These are phyloP conservation scores for Muscina levida DNA, from an alignment of 2,888 invertebrate genomes.

Conservation along the genomic window DNA sequence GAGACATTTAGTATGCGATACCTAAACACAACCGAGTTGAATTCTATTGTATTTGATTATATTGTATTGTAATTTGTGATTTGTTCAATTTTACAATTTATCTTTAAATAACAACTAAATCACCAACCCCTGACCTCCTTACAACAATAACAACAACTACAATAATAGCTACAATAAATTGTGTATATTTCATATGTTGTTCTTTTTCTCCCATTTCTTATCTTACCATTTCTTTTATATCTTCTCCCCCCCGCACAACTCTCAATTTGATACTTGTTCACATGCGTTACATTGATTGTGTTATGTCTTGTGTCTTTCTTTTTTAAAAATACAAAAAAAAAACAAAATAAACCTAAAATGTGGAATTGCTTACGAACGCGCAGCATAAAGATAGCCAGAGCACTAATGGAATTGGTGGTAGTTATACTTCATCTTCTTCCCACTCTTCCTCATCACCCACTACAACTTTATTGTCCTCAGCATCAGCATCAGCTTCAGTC, in stretches of 20 bases:
- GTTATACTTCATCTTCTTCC: constrained; percentile 57
- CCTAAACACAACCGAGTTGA: not conserved
- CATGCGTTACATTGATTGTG: not conserved
- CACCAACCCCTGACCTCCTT: too few relatives aligned
- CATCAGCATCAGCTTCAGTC: constrained; percentile 24
- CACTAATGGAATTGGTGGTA: constrained; percentile 62
- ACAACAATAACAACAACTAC: constrained; percentile 12
- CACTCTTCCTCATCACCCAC: not conserved
- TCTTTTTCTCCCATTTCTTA: not conserved
- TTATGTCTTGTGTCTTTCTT: not conserved
- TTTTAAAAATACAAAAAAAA: constrained; percentile 8
- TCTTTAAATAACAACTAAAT: constrained; percentile 13
- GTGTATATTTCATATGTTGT: not conserved
- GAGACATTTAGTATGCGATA: too few relatives aligned
- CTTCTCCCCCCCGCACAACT: not conserved
- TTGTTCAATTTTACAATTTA: constrained; percentile 45
- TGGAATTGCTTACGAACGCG: too few relatives aligned
- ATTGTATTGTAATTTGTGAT: constrained; percentile 55
- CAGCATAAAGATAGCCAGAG: constrained; percentile 57
- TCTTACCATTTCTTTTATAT: constrained; percentile 22
- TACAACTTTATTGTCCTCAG: constrained; percentile 3
- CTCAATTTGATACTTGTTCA: constrained; percentile 7
- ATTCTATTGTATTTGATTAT: constrained; percentile 36
- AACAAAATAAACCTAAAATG: not conserved
- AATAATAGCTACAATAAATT: constrained; percentile 10